Conservation (phyloP, 1,140 invertebrate genomes). For the Eciton burchellii region DNA sequence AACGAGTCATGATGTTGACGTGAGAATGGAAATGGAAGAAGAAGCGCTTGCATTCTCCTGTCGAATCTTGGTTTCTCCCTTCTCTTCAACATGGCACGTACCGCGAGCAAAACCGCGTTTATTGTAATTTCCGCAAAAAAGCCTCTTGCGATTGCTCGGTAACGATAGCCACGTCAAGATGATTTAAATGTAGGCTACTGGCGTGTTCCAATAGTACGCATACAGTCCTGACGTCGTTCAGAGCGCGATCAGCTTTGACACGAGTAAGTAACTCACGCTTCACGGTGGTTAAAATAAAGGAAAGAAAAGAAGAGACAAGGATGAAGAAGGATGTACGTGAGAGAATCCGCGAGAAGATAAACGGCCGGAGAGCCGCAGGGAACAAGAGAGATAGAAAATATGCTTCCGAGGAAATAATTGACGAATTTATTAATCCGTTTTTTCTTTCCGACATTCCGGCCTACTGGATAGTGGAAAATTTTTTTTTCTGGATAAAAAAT, state of each 20-base stretch:
- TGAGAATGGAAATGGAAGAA: conserved; percentile 11
- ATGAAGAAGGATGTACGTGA: conserved; percentile 44
- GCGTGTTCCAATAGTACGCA: conserved; percentile 22
- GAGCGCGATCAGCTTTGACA: conserved; percentile 68
- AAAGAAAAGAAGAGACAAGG: conserved; percentile 48
- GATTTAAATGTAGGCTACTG: conserved; percentile 66
- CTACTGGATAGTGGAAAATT: too few species aligned
- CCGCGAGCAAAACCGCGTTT: conserved; percentile 45
- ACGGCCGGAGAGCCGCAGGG: conserved; percentile 16
- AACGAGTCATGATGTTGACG: neutral
- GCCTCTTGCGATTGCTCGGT: neutral
- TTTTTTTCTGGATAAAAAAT: too few species aligned
- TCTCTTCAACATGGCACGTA: neutral
- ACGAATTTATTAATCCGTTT: too few species aligned
- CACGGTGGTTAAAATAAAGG: conserved; percentile 63
- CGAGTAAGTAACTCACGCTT: conserved; percentile 71
- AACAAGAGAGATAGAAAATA: neutral
- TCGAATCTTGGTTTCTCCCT: conserved; percentile 10
- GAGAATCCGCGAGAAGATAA: conserved; percentile 33
- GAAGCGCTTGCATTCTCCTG: conserved; percentile 14
- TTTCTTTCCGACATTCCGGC: too few species aligned
- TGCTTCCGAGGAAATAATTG: too few species aligned
- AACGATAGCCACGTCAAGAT: conserved; percentile 49
- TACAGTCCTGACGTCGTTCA: conserved; percentile 49
- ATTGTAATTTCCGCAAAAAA: conserved; percentile 68